Percentiles rank a stretch among this genome's conserved stretches.
phyloP scores from a whole-genome alignment of 2,888 invertebrate genomes.

The Ariolimax columbianus region DNA sequence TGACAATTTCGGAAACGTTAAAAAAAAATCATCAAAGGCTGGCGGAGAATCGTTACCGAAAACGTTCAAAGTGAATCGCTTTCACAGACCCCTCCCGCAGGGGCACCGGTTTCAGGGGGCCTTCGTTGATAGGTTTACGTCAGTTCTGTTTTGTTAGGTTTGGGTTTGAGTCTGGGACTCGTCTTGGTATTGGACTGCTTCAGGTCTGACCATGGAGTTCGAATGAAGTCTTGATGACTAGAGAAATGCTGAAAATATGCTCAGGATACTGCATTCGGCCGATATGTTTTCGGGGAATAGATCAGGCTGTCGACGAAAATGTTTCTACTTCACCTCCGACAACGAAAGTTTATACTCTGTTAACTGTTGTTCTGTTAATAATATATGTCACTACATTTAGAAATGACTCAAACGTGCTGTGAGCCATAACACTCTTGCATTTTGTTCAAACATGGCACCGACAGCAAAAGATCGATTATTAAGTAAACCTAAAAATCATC shows the following conservation, averaged over 20 bases:
- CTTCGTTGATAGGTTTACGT: slow-evolving; percentile 19
- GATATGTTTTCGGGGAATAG: too few relatives aligned
- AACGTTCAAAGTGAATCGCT: not conserved
- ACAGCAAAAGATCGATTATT: too few relatives aligned
- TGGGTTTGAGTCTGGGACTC: not conserved
- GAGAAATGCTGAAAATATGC: not conserved
- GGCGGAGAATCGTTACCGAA: not conserved
- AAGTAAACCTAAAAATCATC: too few relatives aligned
- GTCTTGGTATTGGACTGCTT: not conserved
- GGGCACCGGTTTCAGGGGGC: not conserved
- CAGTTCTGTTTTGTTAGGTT: not conserved
- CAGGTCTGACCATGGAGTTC: not conserved
- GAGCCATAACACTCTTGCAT: too few relatives aligned
- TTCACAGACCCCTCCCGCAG: not conserved
- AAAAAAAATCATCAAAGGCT: slow-evolving; percentile 15
- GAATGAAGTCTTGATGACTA: not conserved
- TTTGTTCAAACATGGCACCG: too few relatives aligned
- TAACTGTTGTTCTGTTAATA: too few relatives aligned
- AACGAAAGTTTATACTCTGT: too few relatives aligned
- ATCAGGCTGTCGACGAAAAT: too few relatives aligned
- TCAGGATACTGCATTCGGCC: too few relatives aligned
- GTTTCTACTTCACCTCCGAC: too few relatives aligned
- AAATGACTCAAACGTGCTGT: too few relatives aligned
- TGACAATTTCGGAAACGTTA: slow-evolving; percentile 14
- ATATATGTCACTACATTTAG: too few relatives aligned